A percentile compares a stretch with the other conserved stretches of the same genome.
These are phyloP conservation scores for Drosophila multiciliata DNA, from an alignment of 2,888 invertebrate genomes.

Conservation along the genomic window DNA sequence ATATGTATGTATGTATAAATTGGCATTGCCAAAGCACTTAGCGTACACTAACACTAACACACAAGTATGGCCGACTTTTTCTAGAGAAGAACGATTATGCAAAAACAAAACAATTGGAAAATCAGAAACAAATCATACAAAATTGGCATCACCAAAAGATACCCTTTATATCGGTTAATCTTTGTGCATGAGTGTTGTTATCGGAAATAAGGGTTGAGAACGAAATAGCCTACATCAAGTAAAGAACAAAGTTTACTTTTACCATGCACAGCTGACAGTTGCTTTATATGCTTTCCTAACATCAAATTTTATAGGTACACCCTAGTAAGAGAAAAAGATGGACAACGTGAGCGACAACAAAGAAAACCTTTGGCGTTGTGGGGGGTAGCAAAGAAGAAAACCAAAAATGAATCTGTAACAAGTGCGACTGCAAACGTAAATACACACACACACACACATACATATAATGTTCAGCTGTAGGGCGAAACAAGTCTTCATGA, in stretches of 20 bases:
- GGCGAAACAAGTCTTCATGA: conserved; percentile 47
- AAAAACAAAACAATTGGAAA: conserved; percentile 68
- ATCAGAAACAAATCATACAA: background rate
- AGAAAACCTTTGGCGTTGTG: conserved; percentile 48
- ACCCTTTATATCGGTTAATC: conserved; percentile 1
- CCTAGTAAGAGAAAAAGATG: conserved; percentile 22
- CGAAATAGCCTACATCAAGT: background rate
- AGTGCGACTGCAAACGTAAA: conserved; percentile 48
- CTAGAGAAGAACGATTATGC: conserved; percentile 60
- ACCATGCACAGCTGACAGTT: conserved; percentile 1
- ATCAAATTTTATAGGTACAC: background rate
- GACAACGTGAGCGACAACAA: conserved; percentile 44
- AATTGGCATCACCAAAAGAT: background rate
- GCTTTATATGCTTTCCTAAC: background rate
- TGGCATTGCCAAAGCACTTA: conserved; percentile 56
- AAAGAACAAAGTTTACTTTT: background rate
- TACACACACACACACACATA: conserved; percentile 9
- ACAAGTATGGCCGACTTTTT: conserved; percentile 42
- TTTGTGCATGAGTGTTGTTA: background rate
- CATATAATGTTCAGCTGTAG: conserved; percentile 35
- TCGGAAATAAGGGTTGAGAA: background rate
- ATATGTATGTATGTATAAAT: conserved; percentile 9
- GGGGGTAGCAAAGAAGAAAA: conserved; percentile 42
- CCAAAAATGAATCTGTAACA: conserved; percentile 66
- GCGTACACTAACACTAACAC: conserved; percentile 47